phyloP scores from a whole-genome alignment of 1,140 invertebrate species.

The Diorhabda elongata region DNA sequence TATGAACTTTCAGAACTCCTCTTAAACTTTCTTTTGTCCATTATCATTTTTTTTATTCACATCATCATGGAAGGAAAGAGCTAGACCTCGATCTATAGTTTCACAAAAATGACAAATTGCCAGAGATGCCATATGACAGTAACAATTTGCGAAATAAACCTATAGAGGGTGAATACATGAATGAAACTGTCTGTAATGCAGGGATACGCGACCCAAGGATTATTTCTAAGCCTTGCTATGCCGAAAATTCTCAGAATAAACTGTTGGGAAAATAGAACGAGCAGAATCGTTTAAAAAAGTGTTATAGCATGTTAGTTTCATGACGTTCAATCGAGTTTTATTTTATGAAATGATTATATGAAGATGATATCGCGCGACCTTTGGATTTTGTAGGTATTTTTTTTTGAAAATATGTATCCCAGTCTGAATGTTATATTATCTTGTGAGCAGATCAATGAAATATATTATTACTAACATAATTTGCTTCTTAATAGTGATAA shows the following conservation, averaged over 20 bases:
- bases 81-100: background rate
- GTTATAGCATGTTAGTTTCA: background rate
- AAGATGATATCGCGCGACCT: no score
- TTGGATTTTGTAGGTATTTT: no score
- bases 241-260: conserved; percentile 20
- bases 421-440: no score
- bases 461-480: no score
- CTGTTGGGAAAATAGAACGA: background rate
- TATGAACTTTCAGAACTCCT: conserved; percentile 8
- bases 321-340: no score
- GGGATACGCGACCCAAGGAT: conserved; percentile 26
- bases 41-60: conserved; percentile 11
- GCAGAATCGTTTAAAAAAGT: background rate
- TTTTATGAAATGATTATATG: no score
- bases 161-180: conserved; percentile 38
- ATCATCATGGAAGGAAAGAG: conserved; percentile 1
- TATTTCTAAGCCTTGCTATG: conserved; percentile 24
- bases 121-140: conserved; percentile 33
- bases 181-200: conserved; percentile 38
- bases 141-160: conserved; percentile 37
- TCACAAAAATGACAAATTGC: conserved; percentile 34
- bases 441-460: no score
- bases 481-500: no score
- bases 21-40: conserved; percentile 11
- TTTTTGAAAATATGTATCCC: no score